Evolutionary conservation across 1,140 invertebrate species (phyloP), one percentile per base, ranked within the genome.

Genomic region (Zaprionus lachaisei): DNA sequence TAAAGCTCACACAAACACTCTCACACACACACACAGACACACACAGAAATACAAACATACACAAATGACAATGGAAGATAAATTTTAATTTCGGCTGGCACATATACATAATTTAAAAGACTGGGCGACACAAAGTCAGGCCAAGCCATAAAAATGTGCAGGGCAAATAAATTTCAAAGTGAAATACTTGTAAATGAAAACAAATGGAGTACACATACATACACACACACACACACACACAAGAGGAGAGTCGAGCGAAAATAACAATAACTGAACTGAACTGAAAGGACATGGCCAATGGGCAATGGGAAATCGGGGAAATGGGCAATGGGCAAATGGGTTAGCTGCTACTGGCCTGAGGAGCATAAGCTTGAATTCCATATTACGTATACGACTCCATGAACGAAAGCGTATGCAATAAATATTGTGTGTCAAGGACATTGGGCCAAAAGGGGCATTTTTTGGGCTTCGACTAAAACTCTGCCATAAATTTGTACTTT

Each of bases 181-280:
- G 84, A 90, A 89, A 89, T 89, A 89, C 84, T 89, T 89, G 84
- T 84, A 90, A 89, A 89, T 89, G 84, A 89, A 89, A 89, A 89
- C 84, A 89, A 89, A 89, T 89, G 85, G 87, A 79, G 79, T 58
- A 69, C 74, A 83, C 55, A 78, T 22, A 57, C 71, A 78, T 51
- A 72, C 71, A 75, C 54, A 67, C 38, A 67, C 54, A 67, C 7
- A 15, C 26, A 67, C 62, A 63, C 51, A 67, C 75, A 60, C 47
- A 7, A 0, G 41, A 34, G 31, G 31, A 34, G n/a, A 41, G 38
- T 44, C 47, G 60, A 38, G 60, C 51, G 64, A 60, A 47, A 57
- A 67, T 49, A 79, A 89, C 81, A 87, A 80, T 80, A 66, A 63
- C 68, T 70, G 69, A 55, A 66, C 55, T 31, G 41, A 17, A 47